Conservation (phyloP, 1,140 invertebrate species). For the Diachasma alloeum region DNA sequence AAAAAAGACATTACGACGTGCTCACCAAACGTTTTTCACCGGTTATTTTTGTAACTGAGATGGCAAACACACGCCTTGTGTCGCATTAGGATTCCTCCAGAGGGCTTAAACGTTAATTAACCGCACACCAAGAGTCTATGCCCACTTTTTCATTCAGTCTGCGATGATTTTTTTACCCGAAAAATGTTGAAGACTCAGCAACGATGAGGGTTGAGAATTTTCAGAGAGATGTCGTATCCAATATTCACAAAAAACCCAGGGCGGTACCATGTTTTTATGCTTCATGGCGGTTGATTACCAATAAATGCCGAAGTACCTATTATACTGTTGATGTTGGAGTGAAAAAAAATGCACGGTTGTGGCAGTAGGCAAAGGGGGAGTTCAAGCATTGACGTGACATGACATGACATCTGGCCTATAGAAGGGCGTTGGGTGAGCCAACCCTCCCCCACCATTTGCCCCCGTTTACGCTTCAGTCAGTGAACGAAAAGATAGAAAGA, state of each 20-base stretch:
- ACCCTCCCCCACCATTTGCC: neutral
- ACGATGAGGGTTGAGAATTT: neutral
- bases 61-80: conserved; percentile 15
- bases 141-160: neutral
- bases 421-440: neutral
- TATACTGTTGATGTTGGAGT: neutral
- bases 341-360: neutral
- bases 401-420: conserved; percentile 5
- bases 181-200: neutral
- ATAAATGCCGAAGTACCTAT: neutral
- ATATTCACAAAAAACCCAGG: neutral
- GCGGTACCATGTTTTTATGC: neutral
- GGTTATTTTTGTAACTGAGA: conserved; percentile 24
- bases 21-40: neutral
- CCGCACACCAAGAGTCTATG: neutral
- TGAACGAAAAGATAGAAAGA: neutral
- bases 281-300: neutral
- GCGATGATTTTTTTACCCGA: neutral
- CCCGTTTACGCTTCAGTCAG: neutral
- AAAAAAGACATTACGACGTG: neutral
- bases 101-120: conserved; percentile 27
- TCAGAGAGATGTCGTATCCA: neutral
- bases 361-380: neutral
- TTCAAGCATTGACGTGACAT: neutral
- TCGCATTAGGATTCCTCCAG: conserved; percentile 14